phyloP scores from a whole-genome alignment of 2,113 vertebrate genomes.

The Crotalus tigris region DNA sequence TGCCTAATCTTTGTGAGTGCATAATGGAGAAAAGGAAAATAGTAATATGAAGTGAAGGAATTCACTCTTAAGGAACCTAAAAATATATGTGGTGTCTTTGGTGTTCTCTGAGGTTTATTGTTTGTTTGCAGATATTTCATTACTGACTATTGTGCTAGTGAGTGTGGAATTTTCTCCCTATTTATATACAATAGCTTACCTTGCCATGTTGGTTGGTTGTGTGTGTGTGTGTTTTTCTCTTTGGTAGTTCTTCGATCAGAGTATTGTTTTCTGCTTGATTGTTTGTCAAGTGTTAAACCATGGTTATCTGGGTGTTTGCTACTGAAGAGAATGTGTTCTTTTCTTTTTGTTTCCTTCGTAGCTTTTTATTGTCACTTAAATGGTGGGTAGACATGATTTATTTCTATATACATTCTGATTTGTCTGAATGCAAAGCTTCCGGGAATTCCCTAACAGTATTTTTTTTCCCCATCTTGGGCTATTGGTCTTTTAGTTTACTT shows the following conservation, averaged over 20 bases:
- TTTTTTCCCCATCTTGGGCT: background rate
- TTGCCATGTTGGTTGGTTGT: background rate
- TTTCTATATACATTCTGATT: no score
- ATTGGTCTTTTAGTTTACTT: background rate
- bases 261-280: background rate
- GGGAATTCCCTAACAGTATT: no score
- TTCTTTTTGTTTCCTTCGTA: background rate
- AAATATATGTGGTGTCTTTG: background rate
- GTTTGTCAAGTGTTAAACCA: background rate
- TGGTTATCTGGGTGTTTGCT: background rate
- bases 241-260: background rate
- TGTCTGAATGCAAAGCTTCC: no score
- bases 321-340: background rate
- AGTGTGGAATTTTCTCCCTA: background rate
- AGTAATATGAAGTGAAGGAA: background rate
- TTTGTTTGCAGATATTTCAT: background rate
- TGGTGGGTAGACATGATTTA: background rate
- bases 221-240: background rate
- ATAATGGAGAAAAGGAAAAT: background rate
- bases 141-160: background rate
- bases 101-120: background rate
- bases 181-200: background rate
- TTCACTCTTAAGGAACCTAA: background rate
- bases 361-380: background rate
- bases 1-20: background rate